Percentiles rank a stretch among this genome's conserved stretches.
phyloP scores from a whole-genome alignment of 2,888 invertebrate genomes.

The Plagiodera versicolora region DNA sequence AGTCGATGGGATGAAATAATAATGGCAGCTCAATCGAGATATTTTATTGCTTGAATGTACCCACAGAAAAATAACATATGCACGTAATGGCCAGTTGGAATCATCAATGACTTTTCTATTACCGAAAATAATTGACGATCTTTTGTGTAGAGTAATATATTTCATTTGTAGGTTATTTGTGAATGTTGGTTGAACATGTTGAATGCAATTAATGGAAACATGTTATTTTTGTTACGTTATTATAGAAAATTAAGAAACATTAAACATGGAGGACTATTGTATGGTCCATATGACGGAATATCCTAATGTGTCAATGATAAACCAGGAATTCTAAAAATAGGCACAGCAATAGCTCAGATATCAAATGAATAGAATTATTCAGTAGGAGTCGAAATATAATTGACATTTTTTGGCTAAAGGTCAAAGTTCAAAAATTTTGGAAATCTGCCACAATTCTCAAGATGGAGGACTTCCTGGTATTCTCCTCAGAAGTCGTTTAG shows the following conservation, averaged over 20 bases:
- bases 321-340: too few relatives aligned
- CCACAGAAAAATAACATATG: constrained; percentile 32
- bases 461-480: too few relatives aligned
- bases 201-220: constrained; percentile 18
- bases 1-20: not conserved
- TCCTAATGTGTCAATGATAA: too few relatives aligned
- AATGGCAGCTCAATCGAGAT: constrained; percentile 1
- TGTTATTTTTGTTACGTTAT: not conserved
- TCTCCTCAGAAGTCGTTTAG: too few relatives aligned
- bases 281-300: too few relatives aligned
- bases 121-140: constrained; percentile 24
- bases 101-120: constrained; percentile 27
- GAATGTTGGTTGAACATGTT: constrained; percentile 14
- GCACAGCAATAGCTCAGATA: too few relatives aligned
- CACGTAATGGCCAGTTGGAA: constrained; percentile 30
- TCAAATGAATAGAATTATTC: too few relatives aligned
- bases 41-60: constrained; percentile 21
- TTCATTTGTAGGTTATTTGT: constrained; percentile 21
- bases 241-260: not conserved
- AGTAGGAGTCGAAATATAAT: too few relatives aligned
- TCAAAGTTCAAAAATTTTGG: too few relatives aligned
- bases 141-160: constrained; percentile 22
- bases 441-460: too few relatives aligned
- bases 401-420: too few relatives aligned
- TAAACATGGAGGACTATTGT: too few relatives aligned